Base-by-base conservation (phyloP, 2,797 vertebrate genomes). In the Neopelma chrysocephalum region DNA sequence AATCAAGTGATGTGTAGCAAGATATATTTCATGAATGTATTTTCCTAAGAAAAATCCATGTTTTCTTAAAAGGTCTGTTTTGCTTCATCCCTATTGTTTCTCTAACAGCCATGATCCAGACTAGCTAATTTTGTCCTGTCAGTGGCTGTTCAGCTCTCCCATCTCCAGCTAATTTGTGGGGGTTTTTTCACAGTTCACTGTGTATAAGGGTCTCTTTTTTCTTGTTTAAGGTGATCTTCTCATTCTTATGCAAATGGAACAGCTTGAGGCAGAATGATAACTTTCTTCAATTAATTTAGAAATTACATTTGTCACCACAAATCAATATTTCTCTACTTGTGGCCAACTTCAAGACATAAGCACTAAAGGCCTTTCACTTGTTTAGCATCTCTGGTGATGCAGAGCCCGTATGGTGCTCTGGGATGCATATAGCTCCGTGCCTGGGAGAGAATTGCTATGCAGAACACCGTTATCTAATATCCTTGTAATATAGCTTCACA, bases 201-300 rank as follows among this genome's bases (percentile, higher is more conserved):
- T 92, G 62, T 65, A 36, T 73, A 89, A 89, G 64, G 73, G 73
- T 77, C 62, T 91, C 48, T 89, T 86, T 94, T 83, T 90, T 90
- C 90, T 92, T 94, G 56, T 94, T 90, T 94, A 92, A 94, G 91
- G 85, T 95, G 86, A 96, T 92, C 48, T 96, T 66, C 48, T 96
- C 77, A 87, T 94, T 94, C 85, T 94, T 87, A 93, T 84, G 86
- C 60, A 95, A 96, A 96, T 85, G 9, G 31, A 66, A 85, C 68
- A 90, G 71, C 90, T 93, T 68, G 77, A 95, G 75, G 81, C 78
- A 47, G 64, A 94, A 89, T 22, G 42, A 48, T 87, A 77, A 58
- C 88, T 94, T 76, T 91, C 70, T 93, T 92, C 90, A 77, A 80
- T 96, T 95, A 90, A 82, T 93, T 92, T 85, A 85, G 75, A 96